Evolutionary conservation across 2,888 invertebrate species (phyloP), one percentile per base, ranked within the genome.

Genomic region (Drosophila aldrichi): DNA sequence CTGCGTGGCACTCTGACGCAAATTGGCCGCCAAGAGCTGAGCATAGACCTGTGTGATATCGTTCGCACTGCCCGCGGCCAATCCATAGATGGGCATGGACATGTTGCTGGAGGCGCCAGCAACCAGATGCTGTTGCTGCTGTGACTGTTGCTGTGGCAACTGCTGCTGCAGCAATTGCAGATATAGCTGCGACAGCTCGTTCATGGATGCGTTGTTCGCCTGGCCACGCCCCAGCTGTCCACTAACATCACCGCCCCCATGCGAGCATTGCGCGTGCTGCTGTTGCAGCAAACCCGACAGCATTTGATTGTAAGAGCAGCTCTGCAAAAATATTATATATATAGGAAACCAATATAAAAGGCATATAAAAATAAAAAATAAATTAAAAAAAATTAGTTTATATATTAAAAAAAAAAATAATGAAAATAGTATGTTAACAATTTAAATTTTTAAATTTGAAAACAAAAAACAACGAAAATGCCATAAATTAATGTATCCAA

Each of bases 11-110:
- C 38, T 62, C 36, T 74, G 70, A 41, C 60, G 75, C 20, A 70
- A 2, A 55, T 79, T 79, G 8, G 57, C 48, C 16, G 57, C 44
- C 54, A 66, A n/a, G 14, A 77, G 41, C 40, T 79, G 79, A 8
- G 51, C 65, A 25, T 77, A 79, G n/a, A 58, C 49, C 34, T 62
- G 55, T 1, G 18, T 43, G 1, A 66, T 60, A 18, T 66, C 48
- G 18, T 32, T 54, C 8, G 25, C 41, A 40, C 57, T 57, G 49
- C 58, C 46, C 3, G 56, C 40, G 25, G n/a, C 14, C n/a, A 55
- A 22, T 40, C 49, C 56, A 6, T 63, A 61, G 32, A 62, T 51
- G 32, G 76, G 64, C 59, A 65, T 40, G 2, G 61, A 22, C 70
- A 65, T 48, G 46, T 51, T 66, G 56, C 16, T 62, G 16, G 54